Conservation (phyloP, 2,888 invertebrate genomes). For the Nudaria mundana region DNA sequence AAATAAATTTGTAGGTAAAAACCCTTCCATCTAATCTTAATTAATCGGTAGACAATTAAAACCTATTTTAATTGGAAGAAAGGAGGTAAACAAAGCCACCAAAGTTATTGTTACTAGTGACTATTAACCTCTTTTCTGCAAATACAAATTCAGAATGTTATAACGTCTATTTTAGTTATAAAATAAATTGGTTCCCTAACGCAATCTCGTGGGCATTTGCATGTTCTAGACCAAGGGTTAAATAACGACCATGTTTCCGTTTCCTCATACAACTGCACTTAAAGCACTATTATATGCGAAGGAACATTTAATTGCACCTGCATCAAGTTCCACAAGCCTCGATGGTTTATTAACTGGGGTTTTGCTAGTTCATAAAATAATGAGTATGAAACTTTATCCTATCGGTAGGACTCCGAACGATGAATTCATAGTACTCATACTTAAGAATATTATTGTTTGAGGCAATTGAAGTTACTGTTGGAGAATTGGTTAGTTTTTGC, state of each 20-base stretch:
- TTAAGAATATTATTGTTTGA: background rate
- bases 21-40: too few relatives aligned
- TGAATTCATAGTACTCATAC: background rate
- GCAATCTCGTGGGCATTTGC: slow-evolving; percentile 21
- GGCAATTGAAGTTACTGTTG: background rate
- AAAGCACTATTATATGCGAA: slow-evolving; percentile 13
- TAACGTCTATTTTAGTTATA: too few relatives aligned
- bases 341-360: slow-evolving; percentile 10
- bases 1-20: too few relatives aligned
- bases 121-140: background rate
- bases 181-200: slow-evolving; percentile 13
- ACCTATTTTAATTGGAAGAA: too few relatives aligned
- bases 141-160: too few relatives aligned
- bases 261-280: slow-evolving; percentile 8
- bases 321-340: slow-evolving; percentile 7
- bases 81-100: too few relatives aligned
- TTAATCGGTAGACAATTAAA: too few relatives aligned
- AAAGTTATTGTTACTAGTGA: too few relatives aligned
- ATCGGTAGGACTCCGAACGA: background rate
- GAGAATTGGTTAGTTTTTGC: too few relatives aligned
- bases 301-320: slow-evolving; percentile 12
- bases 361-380: slow-evolving; percentile 1
- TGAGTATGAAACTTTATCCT: slow-evolving; percentile 2
- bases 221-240: slow-evolving; percentile 17
- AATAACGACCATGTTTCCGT: slow-evolving; percentile 20